A percentile compares a stretch with the other conserved stretches of the same genome.
These are phyloP conservation scores for Prionace glauca DNA, from an alignment of 2,797 vertebrate genomes.

Conservation along the genomic window DNA sequence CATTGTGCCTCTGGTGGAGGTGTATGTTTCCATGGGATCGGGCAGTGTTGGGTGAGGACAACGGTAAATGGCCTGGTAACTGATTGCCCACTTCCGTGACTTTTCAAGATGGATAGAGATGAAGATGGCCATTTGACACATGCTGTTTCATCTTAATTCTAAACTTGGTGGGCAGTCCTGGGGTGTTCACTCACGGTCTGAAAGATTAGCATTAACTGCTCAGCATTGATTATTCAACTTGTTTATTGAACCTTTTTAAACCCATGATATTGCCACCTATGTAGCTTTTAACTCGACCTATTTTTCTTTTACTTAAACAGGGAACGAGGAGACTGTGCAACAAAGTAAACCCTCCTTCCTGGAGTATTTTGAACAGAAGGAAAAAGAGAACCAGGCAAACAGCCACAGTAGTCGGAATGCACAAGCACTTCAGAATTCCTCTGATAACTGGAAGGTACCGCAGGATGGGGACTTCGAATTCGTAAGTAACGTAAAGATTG, in stretches of 20 bases:
- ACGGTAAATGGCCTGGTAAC: neutral
- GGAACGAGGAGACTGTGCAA: conserved; percentile 76
- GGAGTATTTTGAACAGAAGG: conserved; percentile 92
- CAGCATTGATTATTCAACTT: neutral
- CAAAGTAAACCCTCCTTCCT: conserved; percentile 84
- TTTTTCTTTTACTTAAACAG: conserved; percentile 52
- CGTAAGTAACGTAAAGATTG: conserved; percentile 65
- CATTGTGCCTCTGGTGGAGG: neutral
- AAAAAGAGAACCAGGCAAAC: conserved; percentile 75
- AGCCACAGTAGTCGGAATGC: conserved; percentile 62
- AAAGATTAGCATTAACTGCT: neutral
- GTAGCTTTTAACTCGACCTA: neutral
- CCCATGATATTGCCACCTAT: neutral
- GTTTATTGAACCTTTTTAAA: neutral
- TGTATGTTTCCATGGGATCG: neutral
- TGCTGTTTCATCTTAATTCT: neutral
- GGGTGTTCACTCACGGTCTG: neutral
- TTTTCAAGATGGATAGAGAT: neutral
- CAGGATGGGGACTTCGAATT: conserved; percentile 79
- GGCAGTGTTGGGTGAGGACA: neutral
- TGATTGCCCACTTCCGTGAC: neutral
- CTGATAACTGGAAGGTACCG: conserved; percentile 71
- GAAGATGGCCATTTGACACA: neutral
- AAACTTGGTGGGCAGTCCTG: neutral
- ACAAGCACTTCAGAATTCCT: conserved; percentile 58